Evolutionary conservation across 2,797 vertebrate species (phyloP).

Genomic region (Coendou prehensilis): DNA sequence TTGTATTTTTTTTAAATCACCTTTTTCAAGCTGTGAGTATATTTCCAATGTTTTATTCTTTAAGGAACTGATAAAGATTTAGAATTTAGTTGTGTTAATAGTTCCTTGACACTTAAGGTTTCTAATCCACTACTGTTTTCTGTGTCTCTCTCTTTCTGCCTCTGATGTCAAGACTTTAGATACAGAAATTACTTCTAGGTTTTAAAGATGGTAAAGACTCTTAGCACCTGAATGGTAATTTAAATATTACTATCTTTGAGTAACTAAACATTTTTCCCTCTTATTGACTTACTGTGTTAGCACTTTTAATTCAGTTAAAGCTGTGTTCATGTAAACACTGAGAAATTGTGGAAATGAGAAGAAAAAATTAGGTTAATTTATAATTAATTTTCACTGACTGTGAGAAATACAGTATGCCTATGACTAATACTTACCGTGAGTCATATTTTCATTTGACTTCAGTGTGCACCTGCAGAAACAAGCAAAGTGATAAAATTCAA

Average conservation of each 20-base stretch:
- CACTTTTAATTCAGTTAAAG: constrained; percentile 20
- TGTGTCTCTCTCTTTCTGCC: not conserved
- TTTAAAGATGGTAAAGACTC: constrained; percentile 2
- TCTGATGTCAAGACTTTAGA: not conserved
- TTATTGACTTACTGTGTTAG: not conserved
- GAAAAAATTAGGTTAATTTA: constrained; percentile 14
- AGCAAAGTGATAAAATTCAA: not conserved
- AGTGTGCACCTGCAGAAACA: not conserved
- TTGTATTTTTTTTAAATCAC: not conserved
- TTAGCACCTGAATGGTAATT: not conserved
- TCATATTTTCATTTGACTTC: not conserved
- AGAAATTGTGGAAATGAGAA: constrained; percentile 29
- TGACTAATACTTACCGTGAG: not conserved
- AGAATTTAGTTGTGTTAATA: constrained; percentile 12
- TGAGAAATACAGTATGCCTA: not conserved
- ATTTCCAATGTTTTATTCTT: constrained; percentile 45
- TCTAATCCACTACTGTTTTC: constrained; percentile 25
- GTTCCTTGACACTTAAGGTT: not conserved
- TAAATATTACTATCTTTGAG: constrained; percentile 28
- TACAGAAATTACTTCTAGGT: constrained; percentile 43
- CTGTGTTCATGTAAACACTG: not conserved
- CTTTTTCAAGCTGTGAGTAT: not conserved
- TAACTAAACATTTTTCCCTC: constrained; percentile 19
- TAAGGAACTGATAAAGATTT: not conserved
- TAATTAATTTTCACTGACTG: not conserved